Percentiles rank a stretch among this genome's conserved stretches.
Evolutionary conservation across 2,113 vertebrate genomes (phyloP).

Genomic region (Gasterosteus nipponicus): DNA sequence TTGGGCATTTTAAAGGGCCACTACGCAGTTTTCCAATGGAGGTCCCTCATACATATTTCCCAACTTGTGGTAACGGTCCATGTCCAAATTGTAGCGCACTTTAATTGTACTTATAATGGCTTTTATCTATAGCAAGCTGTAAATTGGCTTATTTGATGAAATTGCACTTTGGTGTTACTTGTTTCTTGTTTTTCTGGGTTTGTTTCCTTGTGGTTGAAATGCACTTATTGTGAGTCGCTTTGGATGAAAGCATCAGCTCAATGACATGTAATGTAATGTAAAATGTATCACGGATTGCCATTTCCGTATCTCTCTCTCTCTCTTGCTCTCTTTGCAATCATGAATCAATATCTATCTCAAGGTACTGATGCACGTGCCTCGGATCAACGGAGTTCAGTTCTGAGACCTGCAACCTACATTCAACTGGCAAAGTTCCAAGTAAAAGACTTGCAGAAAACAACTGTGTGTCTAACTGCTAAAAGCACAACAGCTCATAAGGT

Average conservation of each 20-base stretch:
- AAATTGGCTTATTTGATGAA: too few relatives aligned
- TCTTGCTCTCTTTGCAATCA: not conserved
- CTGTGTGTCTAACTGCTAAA: not conserved
- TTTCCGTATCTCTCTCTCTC: not conserved
- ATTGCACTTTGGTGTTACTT: too few relatives aligned
- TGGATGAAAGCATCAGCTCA: too few relatives aligned
- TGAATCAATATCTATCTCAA: not conserved
- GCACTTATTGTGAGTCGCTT: too few relatives aligned
- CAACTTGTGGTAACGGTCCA: not conserved
- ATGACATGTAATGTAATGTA: too few relatives aligned
- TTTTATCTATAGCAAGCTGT: too few relatives aligned
- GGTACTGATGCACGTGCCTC: not conserved
- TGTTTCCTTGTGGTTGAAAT: too few relatives aligned
- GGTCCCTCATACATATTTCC: not conserved
- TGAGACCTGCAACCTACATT: slow-evolving; percentile 10
- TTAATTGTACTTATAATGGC: too few relatives aligned
- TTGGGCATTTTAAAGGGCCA: not conserved
- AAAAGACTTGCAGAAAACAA: not conserved
- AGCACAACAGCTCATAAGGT: not conserved
- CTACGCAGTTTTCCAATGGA: not conserved
- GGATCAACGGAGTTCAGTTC: not conserved
- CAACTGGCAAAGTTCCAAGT: not conserved
- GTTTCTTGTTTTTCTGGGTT: too few relatives aligned
- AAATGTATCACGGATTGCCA: too few relatives aligned
- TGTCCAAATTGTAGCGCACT: too few relatives aligned